A percentile compares a stretch with the other conserved stretches of the same genome.
These are phyloP conservation scores for Branchellion lobata DNA, from an alignment of 2,888 invertebrate genomes.

Conservation along the genomic window DNA sequence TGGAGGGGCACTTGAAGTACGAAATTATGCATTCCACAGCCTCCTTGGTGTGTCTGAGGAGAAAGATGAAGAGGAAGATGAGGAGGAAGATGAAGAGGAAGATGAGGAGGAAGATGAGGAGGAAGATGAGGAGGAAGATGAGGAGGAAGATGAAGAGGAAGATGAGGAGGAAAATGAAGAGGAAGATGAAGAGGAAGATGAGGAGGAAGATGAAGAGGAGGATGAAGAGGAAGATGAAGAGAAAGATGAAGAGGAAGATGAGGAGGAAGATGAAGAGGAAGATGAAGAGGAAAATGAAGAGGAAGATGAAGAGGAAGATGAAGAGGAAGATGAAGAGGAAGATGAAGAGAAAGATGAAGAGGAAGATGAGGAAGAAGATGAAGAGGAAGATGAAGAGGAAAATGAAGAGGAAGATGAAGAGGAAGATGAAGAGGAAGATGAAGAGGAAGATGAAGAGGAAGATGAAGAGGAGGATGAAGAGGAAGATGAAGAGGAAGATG, in stretches of 20 bases:
- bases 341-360: neutral
- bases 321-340: neutral
- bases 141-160: neutral
- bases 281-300: neutral
- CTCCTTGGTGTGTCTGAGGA: neutral
- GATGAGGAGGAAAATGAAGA: neutral
- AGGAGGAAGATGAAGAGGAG: neutral
- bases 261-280: neutral
- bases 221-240: neutral
- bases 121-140: neutral
- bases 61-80: neutral
- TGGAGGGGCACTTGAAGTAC: neutral
- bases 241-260: neutral
- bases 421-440: neutral
- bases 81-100: neutral
- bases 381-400: neutral
- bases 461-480: neutral
- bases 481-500: neutral
- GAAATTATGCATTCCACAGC: neutral
- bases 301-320: neutral
- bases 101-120: neutral
- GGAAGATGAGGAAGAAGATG: too few relatives aligned
- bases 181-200: neutral
- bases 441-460: neutral
- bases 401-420: neutral